Conservation (phyloP, 2,113 vertebrate genomes). For the Acanthochromis polyacanthus region DNA sequence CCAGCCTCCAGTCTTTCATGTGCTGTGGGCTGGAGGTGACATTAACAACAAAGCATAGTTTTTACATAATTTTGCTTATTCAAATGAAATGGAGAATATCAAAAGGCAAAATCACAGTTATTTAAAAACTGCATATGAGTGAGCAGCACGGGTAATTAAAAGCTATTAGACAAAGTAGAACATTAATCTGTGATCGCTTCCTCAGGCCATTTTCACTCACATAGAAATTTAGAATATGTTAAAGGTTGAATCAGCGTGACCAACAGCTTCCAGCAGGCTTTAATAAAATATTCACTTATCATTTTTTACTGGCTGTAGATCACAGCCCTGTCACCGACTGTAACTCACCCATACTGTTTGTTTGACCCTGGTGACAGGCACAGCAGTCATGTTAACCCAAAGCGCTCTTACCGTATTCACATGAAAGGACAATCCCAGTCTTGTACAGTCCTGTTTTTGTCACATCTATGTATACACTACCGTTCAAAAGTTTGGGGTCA, state of each 20-base stretch:
- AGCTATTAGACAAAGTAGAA: background rate
- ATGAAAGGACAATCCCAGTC: slow-evolving; percentile 13
- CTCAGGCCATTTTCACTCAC: background rate
- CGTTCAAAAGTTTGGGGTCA: too few species aligned
- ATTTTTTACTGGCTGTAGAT: slow-evolving; percentile 48
- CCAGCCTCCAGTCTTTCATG: background rate
- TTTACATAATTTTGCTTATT: background rate
- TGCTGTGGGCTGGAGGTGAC: background rate
- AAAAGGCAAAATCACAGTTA: background rate
- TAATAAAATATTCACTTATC: slow-evolving; percentile 62
- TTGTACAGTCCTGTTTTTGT: slow-evolving; percentile 28
- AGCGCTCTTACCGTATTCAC: slow-evolving; percentile 35
- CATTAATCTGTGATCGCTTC: background rate
- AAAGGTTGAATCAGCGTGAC: slow-evolving; percentile 21
- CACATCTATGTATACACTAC: background rate
- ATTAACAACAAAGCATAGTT: background rate
- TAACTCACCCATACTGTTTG: slow-evolving; percentile 14
- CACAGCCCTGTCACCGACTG: slow-evolving; percentile 18
- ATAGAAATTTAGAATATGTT: background rate
- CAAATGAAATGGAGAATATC: background rate
- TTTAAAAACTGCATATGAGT: too few species aligned
- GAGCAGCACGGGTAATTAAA: background rate
- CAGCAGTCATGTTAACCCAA: slow-evolving; percentile 23
- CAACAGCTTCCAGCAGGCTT: slow-evolving; percentile 8
- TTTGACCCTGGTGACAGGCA: slow-evolving; percentile 40